phyloP scores from a whole-genome alignment of 1,140 invertebrate species.

The Dendroctonus valens region DNA sequence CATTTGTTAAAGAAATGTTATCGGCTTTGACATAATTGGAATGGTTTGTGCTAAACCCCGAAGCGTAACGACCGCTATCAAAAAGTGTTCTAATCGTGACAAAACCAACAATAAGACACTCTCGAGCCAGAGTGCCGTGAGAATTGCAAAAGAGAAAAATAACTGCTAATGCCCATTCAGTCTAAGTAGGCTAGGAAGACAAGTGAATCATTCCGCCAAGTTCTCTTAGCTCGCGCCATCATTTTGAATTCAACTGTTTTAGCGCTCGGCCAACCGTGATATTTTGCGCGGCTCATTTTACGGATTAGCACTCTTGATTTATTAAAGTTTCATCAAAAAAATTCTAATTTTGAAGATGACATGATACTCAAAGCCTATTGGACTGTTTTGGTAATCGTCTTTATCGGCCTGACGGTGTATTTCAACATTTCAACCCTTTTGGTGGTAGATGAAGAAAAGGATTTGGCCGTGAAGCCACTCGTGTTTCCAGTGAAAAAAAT shows the following conservation, averaged over 20 bases:
- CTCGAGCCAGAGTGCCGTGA: conserved; percentile 21
- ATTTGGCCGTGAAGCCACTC: neutral
- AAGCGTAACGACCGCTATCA: conserved; percentile 17
- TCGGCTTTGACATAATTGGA: no score
- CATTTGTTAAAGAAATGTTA: no score
- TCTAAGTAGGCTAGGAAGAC: conserved; percentile 34
- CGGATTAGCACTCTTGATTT: conserved; percentile 2
- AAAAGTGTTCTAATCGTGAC: conserved; percentile 28
- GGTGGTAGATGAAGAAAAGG: neutral
- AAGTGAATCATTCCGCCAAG: conserved; percentile 28
- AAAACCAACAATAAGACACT: conserved; percentile 31
- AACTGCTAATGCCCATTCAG: conserved; percentile 28
- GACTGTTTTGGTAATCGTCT: conserved; percentile 14
- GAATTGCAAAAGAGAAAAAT: conserved; percentile 28
- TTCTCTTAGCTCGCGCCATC: conserved; percentile 20
- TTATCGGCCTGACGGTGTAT: conserved; percentile 9
- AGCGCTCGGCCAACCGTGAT: conserved; percentile 28
- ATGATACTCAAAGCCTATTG: conserved; percentile 19
- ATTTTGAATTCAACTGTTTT: conserved; percentile 35
- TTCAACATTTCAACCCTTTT: conserved; percentile 4
- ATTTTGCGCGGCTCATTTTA: conserved; percentile 18
- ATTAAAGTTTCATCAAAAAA: conserved; percentile 7
- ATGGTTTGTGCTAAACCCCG: neutral
- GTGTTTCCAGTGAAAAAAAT: conserved; percentile 33
- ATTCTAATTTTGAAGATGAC: conserved; percentile 11